Evolutionary conservation across 1,140 invertebrate genomes (phyloP).

Genomic region (Drosophila sproati): DNA sequence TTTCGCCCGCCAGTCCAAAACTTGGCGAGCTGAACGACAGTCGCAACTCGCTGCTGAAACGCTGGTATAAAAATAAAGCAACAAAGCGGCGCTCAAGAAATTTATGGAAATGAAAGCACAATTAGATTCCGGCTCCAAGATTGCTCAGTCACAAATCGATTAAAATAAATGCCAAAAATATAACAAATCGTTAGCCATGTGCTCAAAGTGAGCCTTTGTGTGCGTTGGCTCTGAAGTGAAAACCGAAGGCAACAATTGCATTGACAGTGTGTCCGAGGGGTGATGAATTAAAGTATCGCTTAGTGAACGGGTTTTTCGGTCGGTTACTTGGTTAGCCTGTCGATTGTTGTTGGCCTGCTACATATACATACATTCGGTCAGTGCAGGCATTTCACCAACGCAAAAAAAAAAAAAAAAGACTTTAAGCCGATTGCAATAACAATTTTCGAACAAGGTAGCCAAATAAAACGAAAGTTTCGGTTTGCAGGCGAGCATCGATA

Average conservation of each 20-base stretch:
- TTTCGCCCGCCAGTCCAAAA: constrained; percentile 75
- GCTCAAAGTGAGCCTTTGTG: constrained; percentile 35
- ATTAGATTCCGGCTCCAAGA: constrained; percentile 1
- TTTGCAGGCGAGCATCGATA: constrained; percentile 17
- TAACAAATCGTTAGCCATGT: constrained; percentile 43
- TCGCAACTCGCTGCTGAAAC: constrained; percentile 44
- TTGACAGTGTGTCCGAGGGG: constrained; percentile 50
- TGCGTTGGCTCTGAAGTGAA: constrained; percentile 46
- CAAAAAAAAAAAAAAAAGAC: constrained; percentile 39
- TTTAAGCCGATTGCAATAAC: constrained; percentile 61
- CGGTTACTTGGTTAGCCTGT: constrained; percentile 15
- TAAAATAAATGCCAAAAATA: constrained; percentile 49
- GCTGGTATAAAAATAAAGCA: not conserved
- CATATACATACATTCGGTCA: constrained; percentile 10
- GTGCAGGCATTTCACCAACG: constrained; percentile 65
- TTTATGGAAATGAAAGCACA: constrained; percentile 43
- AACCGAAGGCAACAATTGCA: constrained; percentile 58
- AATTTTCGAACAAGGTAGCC: constrained; percentile 58
- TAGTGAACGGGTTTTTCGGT: constrained; percentile 70
- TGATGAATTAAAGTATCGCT: constrained; percentile 56
- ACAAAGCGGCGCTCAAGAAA: constrained; percentile 6
- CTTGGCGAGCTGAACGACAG: constrained; percentile 61
- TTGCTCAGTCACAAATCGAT: constrained; percentile 31
- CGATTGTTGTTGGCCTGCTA: not conserved
- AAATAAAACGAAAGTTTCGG: constrained; percentile 63